Evolutionary conservation across 2,888 invertebrate genomes (phyloP), one percentile per base, ranked within the genome.

Genomic region (Salticus scenicus): DNA sequence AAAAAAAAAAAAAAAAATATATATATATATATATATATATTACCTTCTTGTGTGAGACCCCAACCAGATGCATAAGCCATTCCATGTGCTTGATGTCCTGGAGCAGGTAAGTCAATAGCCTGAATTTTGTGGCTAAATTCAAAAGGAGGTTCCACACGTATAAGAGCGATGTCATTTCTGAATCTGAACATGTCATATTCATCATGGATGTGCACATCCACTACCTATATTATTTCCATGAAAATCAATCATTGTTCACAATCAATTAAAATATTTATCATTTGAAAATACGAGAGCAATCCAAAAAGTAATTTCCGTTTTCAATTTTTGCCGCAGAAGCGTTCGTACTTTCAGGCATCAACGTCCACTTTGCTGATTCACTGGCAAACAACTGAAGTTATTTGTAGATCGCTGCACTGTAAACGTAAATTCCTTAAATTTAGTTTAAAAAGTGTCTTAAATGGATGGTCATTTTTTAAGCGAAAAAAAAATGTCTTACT

Each of bases 51-150:
- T 0, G 72, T 72, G 2, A 83, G 66, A 14, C 88, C 88, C 89
- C 89, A 89, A 30, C 89, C 89, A 28, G 89, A 86, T 12, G 88
- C 88, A 27, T 86, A 78, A n/a, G 86, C 81, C 41, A 81, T 74
- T 2, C 88, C 88, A 41, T 57, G 24, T 33, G 74, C 73, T 12
- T 28, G 30, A 37, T 66, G 27, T 20, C 76, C 76, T 10, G 80
- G 20, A 12, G 74, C 71, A n/a, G 88, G 88, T 42, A 88, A 67
- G 75, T 82, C 81, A 41, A 87, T 79, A 30, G 78, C 74, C 17
- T 82, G 75, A 20, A 88, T 67, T 33, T 80, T 82, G 2, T 66
- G 66, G 12, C 73, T 71, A 51, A 87, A 83, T 67, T 80, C 72
- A 27, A 88, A 85, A 10, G 81, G 82, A 24, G 81, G 78, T 28